These are phyloP conservation scores for Erynnis tages DNA, from an alignment of 2,888 invertebrate genomes.

Conservation along the genomic window DNA sequence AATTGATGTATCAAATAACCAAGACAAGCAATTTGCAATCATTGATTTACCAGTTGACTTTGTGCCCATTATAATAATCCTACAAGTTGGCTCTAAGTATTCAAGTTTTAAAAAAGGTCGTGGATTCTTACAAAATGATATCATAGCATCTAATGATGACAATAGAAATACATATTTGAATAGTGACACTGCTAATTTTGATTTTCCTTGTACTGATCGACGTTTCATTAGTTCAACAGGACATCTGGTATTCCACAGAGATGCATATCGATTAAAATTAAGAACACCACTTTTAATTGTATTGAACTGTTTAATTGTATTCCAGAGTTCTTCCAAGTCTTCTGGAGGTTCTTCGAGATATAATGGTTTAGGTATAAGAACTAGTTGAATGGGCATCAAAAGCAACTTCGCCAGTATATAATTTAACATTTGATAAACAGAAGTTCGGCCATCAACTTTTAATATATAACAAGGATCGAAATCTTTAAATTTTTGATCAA, in stretches of 20 bases:
- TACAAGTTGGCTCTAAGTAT: constrained; percentile 81
- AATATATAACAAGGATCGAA: constrained; percentile 80
- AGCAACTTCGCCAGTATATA: constrained; percentile 66
- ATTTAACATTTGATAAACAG: constrained; percentile 71
- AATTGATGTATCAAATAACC: constrained; percentile 72
- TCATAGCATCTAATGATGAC: constrained; percentile 72
- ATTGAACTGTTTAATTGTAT: constrained; percentile 48
- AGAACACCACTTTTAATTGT: constrained; percentile 47
- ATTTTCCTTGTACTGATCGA: constrained; percentile 68
- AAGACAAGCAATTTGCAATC: constrained; percentile 77
- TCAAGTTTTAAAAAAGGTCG: constrained; percentile 80
- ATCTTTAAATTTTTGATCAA: constrained; percentile 75
- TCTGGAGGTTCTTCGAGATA: constrained; percentile 59
- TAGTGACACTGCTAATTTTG: constrained; percentile 80
- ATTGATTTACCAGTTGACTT: constrained; percentile 82
- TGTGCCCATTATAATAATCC: constrained; percentile 83
- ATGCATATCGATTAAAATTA: constrained; percentile 64
- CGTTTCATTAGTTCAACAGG: constrained; percentile 84
- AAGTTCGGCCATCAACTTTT: constrained; percentile 80
- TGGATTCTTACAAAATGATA: constrained; percentile 83
- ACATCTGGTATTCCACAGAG: constrained; percentile 83
- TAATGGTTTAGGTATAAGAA: constrained; percentile 65
- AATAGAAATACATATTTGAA: constrained; percentile 83
- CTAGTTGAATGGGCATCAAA: constrained; percentile 50
- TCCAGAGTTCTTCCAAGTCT: constrained; percentile 69